These are phyloP conservation scores for Otocyon megalotis DNA, from an alignment of 2,113 vertebrate genomes.

Conservation along the genomic window DNA sequence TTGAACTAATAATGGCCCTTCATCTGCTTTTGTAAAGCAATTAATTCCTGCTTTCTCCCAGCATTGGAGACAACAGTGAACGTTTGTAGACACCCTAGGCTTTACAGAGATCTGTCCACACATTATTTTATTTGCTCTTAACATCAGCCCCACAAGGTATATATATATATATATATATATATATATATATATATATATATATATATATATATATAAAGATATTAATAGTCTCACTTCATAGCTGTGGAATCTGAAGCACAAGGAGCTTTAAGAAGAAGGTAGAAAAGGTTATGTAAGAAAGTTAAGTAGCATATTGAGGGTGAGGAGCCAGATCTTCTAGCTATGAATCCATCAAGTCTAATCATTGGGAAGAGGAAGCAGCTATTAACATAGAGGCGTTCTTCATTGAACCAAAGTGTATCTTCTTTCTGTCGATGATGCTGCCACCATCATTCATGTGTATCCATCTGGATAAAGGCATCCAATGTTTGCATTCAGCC, in stretches of 20 bases:
- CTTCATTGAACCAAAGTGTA: slow-evolving; percentile 31
- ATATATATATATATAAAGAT: not conserved
- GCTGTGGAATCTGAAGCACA: not conserved
- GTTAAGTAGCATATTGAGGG: not conserved
- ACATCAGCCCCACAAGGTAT: not conserved
- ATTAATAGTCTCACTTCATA: not conserved
- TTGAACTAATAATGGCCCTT: slow-evolving; percentile 88
- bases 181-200: no score
- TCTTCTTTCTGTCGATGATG: slow-evolving; percentile 71
- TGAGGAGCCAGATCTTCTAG: not conserved
- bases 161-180: no score
- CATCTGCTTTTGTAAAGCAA: slow-evolving; percentile 86
- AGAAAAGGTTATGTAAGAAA: not conserved
- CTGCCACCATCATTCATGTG: slow-evolving; percentile 53
- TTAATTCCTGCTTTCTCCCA: slow-evolving; percentile 81
- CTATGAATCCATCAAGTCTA: not conserved
- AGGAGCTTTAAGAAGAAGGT: not conserved
- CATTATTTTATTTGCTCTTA: not conserved
- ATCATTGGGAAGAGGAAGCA: slow-evolving; percentile 32
- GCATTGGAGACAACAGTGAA: slow-evolving; percentile 31
- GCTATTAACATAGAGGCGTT: not conserved
- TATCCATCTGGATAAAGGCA: slow-evolving; percentile 64
- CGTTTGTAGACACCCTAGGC: not conserved
- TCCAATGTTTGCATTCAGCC: slow-evolving; percentile 57
- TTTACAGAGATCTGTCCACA: not conserved